These are phyloP conservation scores for Nixonia krombeini DNA, from an alignment of 1,140 invertebrate species.

Conservation along the genomic window DNA sequence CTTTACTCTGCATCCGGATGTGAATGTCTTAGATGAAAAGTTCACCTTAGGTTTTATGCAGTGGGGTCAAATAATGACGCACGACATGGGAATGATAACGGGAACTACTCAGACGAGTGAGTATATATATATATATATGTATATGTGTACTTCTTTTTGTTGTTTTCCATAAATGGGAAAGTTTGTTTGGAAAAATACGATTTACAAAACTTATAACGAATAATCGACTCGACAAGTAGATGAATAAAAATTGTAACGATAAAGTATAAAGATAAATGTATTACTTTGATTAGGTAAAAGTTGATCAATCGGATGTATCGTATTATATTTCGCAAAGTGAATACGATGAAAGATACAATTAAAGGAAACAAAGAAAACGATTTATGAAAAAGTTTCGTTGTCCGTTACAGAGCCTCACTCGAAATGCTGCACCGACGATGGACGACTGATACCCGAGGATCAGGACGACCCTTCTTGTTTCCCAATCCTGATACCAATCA, in stretches of 20 bases:
- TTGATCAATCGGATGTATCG: no score
- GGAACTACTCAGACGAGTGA: conserved; percentile 80
- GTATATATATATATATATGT: no score
- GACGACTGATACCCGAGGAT: conserved; percentile 72
- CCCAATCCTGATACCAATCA: conserved; percentile 85
- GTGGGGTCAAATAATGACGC: conserved; percentile 89
- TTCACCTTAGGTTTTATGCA: conserved; percentile 87
- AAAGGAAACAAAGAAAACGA: no score
- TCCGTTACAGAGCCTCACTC: neutral
- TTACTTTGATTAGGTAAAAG: no score
- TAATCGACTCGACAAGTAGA: no score
- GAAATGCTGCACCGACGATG: conserved; percentile 79
- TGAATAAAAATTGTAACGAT: no score
- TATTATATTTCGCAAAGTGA: no score
- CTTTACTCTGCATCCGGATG: conserved; percentile 78
- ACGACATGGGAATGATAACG: conserved; percentile 86
- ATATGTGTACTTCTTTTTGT: conserved; percentile 18
- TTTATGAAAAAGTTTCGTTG: neutral
- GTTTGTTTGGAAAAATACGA: neutral
- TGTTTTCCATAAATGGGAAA: neutral
- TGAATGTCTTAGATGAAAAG: conserved; percentile 76
- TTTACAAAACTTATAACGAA: no score
- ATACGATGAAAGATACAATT: no score
- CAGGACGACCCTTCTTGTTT: conserved; percentile 78
- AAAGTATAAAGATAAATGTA: no score